phyloP scores from a whole-genome alignment of 2,113 vertebrate species.

The Perca flavescens region DNA sequence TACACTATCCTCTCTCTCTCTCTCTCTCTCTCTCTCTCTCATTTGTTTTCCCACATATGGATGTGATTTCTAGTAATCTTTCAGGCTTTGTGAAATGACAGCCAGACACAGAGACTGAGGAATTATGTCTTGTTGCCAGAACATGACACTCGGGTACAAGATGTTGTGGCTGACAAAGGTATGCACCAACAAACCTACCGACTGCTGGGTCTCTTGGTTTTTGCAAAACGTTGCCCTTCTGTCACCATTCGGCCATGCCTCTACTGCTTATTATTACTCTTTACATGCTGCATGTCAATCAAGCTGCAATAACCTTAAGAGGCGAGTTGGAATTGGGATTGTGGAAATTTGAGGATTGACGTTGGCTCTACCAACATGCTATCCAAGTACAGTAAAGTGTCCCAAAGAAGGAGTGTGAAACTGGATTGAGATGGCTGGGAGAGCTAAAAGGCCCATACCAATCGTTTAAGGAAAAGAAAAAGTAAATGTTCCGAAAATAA shows the following conservation, averaged over 20 bases:
- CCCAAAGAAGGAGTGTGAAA: conserved; percentile 65
- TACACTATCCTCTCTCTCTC: conserved; percentile 52
- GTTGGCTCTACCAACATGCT: conserved; percentile 50
- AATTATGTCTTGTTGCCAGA: conserved; percentile 68
- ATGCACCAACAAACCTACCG: conserved; percentile 46
- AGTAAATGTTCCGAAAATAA: conserved; percentile 84
- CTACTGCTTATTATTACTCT: conserved; percentile 52
- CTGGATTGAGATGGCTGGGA: conserved; percentile 56
- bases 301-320: conserved; percentile 53
- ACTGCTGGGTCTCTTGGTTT: conserved; percentile 11
- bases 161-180: conserved; percentile 59
- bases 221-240: conserved; percentile 20
- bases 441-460: conserved; percentile 55
- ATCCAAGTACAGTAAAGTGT: conserved; percentile 60
- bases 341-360: conserved; percentile 70
- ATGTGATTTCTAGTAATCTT: conserved; percentile 75
- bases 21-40: conserved; percentile 26
- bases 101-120: conserved; percentile 62
- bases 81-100: conserved; percentile 69
- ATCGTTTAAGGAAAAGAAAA: conserved; percentile 87
- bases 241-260: conserved; percentile 35
- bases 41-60: conserved; percentile 74
- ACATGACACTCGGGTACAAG: conserved; percentile 72
- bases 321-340: conserved; percentile 45
- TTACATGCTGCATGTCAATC: conserved; percentile 61